Evolutionary conservation across 2,113 vertebrate genomes (phyloP).

Genomic region (Benitochromis conjunctus): DNA sequence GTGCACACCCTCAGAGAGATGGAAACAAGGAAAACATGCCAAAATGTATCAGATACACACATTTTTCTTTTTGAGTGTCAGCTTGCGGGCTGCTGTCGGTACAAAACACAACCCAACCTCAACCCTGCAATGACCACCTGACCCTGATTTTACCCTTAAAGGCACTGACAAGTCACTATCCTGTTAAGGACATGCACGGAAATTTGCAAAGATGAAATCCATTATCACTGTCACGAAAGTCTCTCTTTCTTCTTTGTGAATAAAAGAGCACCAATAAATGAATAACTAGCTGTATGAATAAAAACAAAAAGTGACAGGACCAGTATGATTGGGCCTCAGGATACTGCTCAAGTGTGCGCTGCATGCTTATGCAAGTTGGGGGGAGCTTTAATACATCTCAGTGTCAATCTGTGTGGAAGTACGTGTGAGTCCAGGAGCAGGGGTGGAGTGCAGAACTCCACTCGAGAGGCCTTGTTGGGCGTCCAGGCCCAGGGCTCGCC

Average conservation of each 20-base stretch:
- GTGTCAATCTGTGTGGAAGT: neutral
- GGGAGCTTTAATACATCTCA: neutral
- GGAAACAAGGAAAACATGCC: slow-evolving; percentile 7
- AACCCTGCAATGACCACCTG: neutral
- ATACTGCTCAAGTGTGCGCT: neutral
- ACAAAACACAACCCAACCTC: neutral
- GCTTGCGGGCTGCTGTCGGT: neutral
- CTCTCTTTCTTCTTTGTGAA: slow-evolving; percentile 8
- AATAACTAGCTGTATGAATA: slow-evolving; percentile 55
- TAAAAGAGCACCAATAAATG: slow-evolving; percentile 52
- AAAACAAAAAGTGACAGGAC: slow-evolving; percentile 43
- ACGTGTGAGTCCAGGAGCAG: slow-evolving; percentile 6
- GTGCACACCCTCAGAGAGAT: neutral
- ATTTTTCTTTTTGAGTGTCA: neutral
- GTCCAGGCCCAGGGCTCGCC: slow-evolving; percentile 59
- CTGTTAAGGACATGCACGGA: neutral
- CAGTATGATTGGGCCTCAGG: slow-evolving; percentile 18
- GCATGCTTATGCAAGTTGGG: neutral
- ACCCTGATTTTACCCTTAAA: neutral
- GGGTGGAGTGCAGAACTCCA: slow-evolving; percentile 22
- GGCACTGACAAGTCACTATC: neutral
- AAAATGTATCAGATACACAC: neutral
- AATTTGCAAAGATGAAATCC: neutral
- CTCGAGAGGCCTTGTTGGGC: slow-evolving; percentile 55
- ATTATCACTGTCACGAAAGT: neutral